Percentiles rank a stretch among this genome's conserved stretches.
Evolutionary conservation across 53 echinoderm and acorn worm species (phyloP).

Genomic region (Echinarachnius parma): DNA sequence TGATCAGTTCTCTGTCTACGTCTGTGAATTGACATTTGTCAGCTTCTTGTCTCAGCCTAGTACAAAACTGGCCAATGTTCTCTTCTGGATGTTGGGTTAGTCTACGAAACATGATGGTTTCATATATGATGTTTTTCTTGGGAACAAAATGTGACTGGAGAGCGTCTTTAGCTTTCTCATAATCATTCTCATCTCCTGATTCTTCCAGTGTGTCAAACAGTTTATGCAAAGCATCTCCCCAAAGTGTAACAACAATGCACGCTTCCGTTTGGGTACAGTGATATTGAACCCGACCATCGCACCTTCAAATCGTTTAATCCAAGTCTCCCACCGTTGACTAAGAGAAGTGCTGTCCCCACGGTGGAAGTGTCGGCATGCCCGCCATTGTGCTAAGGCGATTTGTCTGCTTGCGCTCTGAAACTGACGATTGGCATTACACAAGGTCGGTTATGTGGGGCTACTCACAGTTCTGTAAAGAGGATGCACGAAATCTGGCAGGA

Average conservation of each 20-base stretch:
- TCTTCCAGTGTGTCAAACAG: slow-evolving; percentile 50
- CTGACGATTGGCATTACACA: too few species aligned
- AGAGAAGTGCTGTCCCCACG: slow-evolving; percentile 42
- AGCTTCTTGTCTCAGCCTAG: slow-evolving; percentile 26
- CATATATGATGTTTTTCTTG: slow-evolving; percentile 47
- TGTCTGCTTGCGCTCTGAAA: too few species aligned
- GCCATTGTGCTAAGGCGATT: too few species aligned
- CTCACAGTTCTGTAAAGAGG: too few species aligned
- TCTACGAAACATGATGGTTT: slow-evolving; percentile 63
- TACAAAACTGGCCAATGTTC: slow-evolving; percentile 48
- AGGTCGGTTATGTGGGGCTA: too few species aligned
- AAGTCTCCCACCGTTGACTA: slow-evolving; percentile 51
- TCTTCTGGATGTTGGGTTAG: slow-evolving; percentile 52
- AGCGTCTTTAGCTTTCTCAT: slow-evolving; percentile 44
- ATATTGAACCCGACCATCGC: slow-evolving; percentile 69
- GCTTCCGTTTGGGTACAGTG: slow-evolving; percentile 39
- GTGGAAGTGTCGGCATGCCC: too few species aligned
- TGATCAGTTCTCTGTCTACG: slow-evolving; percentile 52
- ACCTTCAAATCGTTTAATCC: slow-evolving; percentile 53
- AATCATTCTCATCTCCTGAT: slow-evolving; percentile 43
- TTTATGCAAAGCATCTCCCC: slow-evolving; percentile 57
- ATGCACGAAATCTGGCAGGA: too few species aligned
- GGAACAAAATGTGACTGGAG: slow-evolving; percentile 40
- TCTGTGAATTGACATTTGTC: slow-evolving; percentile 53
- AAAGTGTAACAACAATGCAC: slow-evolving; percentile 56